A percentile compares a stretch with the other conserved stretches of the same genome.
Evolutionary conservation across 2,113 vertebrate species (phyloP).

Genomic region (Damaliscus lunatus): DNA sequence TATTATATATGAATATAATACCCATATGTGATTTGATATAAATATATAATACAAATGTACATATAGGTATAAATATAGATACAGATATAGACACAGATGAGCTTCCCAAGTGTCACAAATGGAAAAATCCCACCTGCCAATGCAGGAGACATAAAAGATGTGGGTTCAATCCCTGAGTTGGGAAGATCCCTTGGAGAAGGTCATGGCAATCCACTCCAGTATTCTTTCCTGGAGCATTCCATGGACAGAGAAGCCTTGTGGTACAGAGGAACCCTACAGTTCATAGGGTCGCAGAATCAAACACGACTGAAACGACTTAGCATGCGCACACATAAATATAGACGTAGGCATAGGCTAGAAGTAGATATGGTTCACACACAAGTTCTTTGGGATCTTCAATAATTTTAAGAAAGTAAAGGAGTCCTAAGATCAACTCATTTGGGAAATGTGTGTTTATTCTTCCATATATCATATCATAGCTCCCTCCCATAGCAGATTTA

Average conservation of each 20-base stretch:
- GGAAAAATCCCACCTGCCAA: rapidly evolving
- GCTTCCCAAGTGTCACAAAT: background rate
- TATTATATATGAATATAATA: background rate
- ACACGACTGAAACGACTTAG: background rate
- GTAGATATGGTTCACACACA: background rate
- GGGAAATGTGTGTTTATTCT: background rate
- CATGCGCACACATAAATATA: background rate
- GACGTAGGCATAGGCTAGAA: background rate
- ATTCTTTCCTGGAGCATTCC: background rate
- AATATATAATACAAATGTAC: background rate
- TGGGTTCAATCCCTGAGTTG: background rate
- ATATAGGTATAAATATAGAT: background rate
- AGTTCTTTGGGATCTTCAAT: too few relatives aligned
- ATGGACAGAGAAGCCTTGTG: background rate
- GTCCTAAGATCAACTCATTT: background rate
- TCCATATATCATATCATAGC: too few relatives aligned
- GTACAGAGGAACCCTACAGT: background rate
- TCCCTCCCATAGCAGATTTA: background rate
- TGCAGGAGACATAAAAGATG: background rate
- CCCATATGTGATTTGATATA: background rate
- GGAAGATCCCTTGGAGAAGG: background rate
- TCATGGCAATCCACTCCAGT: background rate
- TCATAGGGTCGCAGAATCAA: background rate
- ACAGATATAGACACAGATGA: background rate
- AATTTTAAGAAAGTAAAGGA: background rate